Base-by-base conservation (phyloP, 2,888 invertebrate species). In the Campaea margaritaria region DNA sequence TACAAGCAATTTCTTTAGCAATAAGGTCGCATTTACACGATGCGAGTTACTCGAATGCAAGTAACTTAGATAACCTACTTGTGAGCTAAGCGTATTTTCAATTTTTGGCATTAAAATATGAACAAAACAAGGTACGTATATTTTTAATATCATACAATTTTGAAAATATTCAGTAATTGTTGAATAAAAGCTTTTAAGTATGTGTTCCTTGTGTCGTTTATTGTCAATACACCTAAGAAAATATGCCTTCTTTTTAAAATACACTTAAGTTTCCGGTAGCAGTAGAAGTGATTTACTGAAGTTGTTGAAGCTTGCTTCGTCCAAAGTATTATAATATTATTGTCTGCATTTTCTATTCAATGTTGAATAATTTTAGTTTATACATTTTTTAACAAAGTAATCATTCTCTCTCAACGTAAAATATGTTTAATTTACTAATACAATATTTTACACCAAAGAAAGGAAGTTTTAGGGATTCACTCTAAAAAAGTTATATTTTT, bases 291-390 rank as follows among this genome's bases (percentile, higher is more conserved):
- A 39, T 51, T 56, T 51, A 42, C 48, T 46, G 13, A 36, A 54
- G 49, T 54, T 45, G 47, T 59, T 12, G 57, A 44, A 60, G 59
- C 55, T 58, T 64, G 58, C 58, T 55, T 64, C 44, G 42, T 62
- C 50, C 47, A 59, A 62, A 64, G 59, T 67, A 67, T 67, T 62
- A 62, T 21, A 21, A 21, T 21, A 21, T 63, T 54, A 14, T 44
- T 61, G 41, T 61, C 50, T 62, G 48, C 56, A 62, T 64, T 65
- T 65, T 56, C 11, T 54, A 58, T 60, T 47, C 41, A 43, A 14
- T 62, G 52, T 62, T 36, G 53, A 39, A 53, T 47, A 21, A 49
- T 58, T 64, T 45, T 43, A 47, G 59, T 66, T 65, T 45, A 34
- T 10, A 27, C 58, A 58, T 64, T 64, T 56, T 59, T 54, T n/a